phyloP scores from a whole-genome alignment of 2,797 vertebrate species.

The Tapirus indicus region DNA sequence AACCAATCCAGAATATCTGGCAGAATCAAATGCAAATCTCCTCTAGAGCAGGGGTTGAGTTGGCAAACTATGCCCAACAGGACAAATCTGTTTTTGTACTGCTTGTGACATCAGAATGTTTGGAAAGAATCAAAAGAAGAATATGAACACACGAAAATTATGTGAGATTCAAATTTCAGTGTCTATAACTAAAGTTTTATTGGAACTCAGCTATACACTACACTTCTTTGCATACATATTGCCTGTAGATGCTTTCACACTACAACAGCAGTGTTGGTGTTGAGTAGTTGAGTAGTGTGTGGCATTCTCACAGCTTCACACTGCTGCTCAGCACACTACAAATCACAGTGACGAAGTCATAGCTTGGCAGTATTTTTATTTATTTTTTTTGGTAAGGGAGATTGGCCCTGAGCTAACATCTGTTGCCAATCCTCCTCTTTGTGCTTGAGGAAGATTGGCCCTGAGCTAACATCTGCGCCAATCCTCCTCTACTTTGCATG shows the following conservation, averaged over 20 bases:
- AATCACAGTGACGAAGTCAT: background rate
- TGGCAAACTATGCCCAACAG: background rate
- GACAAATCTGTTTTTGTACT: background rate
- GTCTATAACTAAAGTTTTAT: background rate
- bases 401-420: too few species aligned
- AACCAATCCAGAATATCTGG: background rate
- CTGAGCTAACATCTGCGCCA: too few species aligned
- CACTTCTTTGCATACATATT: background rate
- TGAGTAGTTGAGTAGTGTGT: background rate
- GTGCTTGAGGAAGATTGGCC: too few species aligned
- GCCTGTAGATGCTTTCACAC: background rate
- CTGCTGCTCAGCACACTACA: background rate
- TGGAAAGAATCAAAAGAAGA: background rate
- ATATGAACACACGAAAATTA: background rate
- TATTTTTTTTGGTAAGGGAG: too few species aligned
- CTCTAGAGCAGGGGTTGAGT: background rate
- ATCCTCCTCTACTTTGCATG: too few species aligned
- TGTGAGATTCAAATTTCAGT: background rate
- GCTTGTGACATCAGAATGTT: background rate
- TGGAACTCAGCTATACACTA: background rate
- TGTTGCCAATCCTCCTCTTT: too few species aligned
- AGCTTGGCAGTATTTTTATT: background rate
- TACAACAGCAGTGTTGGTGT: background rate
- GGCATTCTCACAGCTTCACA: background rate
- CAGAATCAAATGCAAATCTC: background rate